Conservation (phyloP, 2,888 invertebrate genomes). For the Drosophila buzzatii region DNA sequence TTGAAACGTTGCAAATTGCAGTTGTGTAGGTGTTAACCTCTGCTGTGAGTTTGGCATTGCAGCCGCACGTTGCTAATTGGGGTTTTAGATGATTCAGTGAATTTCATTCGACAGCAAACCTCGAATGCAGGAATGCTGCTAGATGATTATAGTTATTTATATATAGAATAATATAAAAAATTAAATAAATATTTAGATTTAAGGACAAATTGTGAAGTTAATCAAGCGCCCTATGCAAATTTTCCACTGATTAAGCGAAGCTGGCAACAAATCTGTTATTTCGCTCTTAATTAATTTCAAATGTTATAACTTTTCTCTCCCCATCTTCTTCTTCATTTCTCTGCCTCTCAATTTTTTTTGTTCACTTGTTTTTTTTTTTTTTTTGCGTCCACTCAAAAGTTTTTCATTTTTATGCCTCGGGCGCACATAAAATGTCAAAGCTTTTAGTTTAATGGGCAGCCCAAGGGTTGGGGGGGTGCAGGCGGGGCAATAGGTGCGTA, state of each 20-base stretch:
- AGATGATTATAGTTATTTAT: too few relatives aligned
- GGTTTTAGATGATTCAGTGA: constrained; percentile 17
- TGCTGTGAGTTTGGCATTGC: constrained; percentile 2
- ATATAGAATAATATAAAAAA: neutral
- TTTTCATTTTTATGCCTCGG: constrained; percentile 6
- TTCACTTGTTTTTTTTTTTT: neutral
- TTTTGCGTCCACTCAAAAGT: constrained; percentile 23
- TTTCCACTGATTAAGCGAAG: neutral
- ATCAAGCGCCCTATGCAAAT: neutral
- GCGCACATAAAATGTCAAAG: constrained; percentile 35
- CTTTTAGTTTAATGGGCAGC: constrained; percentile 61
- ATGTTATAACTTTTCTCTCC: constrained; percentile 1
- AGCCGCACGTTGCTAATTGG: constrained; percentile 29
- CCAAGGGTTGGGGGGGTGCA: neutral
- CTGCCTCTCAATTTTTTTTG: constrained; percentile 15
- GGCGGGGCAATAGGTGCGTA: neutral
- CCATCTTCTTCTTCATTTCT: neutral
- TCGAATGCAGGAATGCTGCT: neutral
- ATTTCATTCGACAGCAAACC: constrained; percentile 10
- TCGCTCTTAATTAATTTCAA: constrained; percentile 38
- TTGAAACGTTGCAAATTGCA: neutral
- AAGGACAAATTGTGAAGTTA: neutral
- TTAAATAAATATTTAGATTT: neutral
- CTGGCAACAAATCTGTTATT: neutral
- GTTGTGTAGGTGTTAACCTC: constrained; percentile 3